Evolutionary conservation across 1,140 invertebrate genomes (phyloP), one percentile per base, ranked within the genome.

Genomic region (Aphelinus atriplicis): DNA sequence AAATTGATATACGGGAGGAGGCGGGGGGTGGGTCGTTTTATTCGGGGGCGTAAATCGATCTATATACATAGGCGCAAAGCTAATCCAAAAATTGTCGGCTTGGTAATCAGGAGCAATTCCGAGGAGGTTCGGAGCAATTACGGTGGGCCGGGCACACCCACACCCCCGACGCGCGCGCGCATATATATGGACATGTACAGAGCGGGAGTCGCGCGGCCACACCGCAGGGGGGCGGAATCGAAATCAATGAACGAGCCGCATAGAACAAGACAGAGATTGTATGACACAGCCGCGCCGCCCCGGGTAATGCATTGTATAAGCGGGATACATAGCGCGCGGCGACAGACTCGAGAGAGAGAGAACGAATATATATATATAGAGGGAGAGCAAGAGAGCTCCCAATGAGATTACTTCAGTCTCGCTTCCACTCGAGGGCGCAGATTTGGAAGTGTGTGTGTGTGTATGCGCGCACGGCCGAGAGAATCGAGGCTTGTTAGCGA

Each of bases 391-490:
- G 48, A 51, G 46, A 47, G 3, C 2, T 26, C 6, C 7, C 45
- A 69, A 73, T 50, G 43, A 75, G 67, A 74, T 74, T 74, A 74
- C 72, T 63, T 45, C 50, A 67, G 48, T 67, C 67, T 73, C 64
- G 56, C 46, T 57, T 71, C 55, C 42, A 57, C n/a, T 66, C 64
- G 64, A 73, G 64, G 64, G 71, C 56, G 63, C 71, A 61, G 6
- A 61, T n/a, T 4, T 51, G 46, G 4, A 70, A 65, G 57, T 48
- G 51, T 50, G 7, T 57, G n/a, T 47, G 63, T n/a, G 9, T 63
- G 46, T 63, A 26, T 61, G 26, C 43, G 2, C 9, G 62, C 58
- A 51, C 51, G 46, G 58, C 66, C 56, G 46, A 67, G 46, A 26
- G 26, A 26, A 26, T 26, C 26, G 26, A 6, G 51, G 51, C 51